Evolutionary conservation across 1,140 invertebrate genomes (phyloP), one percentile per base, ranked within the genome.

Genomic region (Heliconius melpomene): DNA sequence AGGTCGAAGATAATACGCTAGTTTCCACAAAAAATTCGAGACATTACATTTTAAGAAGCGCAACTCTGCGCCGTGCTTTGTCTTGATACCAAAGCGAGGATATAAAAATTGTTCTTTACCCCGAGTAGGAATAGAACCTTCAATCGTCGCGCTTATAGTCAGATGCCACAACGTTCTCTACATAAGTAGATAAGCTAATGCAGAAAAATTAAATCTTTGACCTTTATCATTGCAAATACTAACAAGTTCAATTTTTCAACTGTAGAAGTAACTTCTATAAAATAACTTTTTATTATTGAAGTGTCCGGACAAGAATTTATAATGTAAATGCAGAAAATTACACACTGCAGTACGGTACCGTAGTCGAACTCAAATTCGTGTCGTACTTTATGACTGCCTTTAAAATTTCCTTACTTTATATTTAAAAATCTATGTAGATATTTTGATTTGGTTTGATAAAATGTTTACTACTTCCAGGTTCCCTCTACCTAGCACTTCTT

Each of bases 271-370:
- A 66, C 23, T 66, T 29, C 60, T 66, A 9, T 60, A 66, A 66
- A 29, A 66, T 11, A 66, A 66, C 23, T 26, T 66, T 60, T 66
- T 66, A 66, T 66, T 66, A 66, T 66, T 66, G 60, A 66, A 66
- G 60, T 66, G 60, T 66, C 60, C 26, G 60, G 60, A 66, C 60
- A 66, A 66, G 60, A 66, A 66, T 66, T 66, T 66, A 66, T 66
- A 66, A 66, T 66, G 60, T 66, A 66, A 66, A 66, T 66, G 29
- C 60, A 66, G 60, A 66, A 66, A 66, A 66, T 66, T 66, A 66
- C 60, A 66, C 60, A 66, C 60, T 66, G 60, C 60, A 29, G 60
- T 66, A 23, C 60, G 23, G 60, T 23, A 23, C 60, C 60, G 60
- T 23, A 66, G 60, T 66, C 60, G 60, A 66, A 29, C 60, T 66